These are phyloP conservation scores for Poecilus cupreus DNA, from an alignment of 2,888 invertebrate genomes.

Conservation along the genomic window DNA sequence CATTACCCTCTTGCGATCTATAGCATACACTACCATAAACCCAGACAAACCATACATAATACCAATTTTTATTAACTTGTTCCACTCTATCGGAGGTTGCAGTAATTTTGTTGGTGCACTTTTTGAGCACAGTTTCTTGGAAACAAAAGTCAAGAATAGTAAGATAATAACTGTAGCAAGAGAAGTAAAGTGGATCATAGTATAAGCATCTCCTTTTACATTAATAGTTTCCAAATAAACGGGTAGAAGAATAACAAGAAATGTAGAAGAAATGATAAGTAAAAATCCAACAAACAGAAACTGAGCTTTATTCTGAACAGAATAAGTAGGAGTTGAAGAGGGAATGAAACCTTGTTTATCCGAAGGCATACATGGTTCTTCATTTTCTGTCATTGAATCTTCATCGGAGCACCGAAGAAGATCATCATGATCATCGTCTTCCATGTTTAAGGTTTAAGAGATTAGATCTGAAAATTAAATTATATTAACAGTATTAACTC, in stretches of 20 bases:
- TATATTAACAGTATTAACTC: neutral
- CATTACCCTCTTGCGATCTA: conserved; percentile 75
- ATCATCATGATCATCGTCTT: conserved; percentile 70
- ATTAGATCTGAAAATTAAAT: conserved; percentile 7
- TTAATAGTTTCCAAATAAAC: conserved; percentile 73
- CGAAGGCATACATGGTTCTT: conserved; percentile 68
- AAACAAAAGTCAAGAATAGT: conserved; percentile 65
- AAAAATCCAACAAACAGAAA: conserved; percentile 72
- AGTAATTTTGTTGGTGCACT: conserved; percentile 66
- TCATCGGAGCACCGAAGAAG: conserved; percentile 69
- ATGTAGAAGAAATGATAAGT: conserved; percentile 73
- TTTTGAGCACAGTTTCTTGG: conserved; percentile 66
- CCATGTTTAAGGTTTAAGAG: conserved; percentile 60
- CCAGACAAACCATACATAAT: conserved; percentile 72
- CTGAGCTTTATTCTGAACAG: conserved; percentile 70
- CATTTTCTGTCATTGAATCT: conserved; percentile 70
- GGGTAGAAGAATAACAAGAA: conserved; percentile 74
- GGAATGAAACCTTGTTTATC: conserved; percentile 67
- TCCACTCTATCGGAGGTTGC: conserved; percentile 70
- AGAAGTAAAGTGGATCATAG: conserved; percentile 68
- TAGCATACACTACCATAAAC: conserved; percentile 73
- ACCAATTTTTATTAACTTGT: conserved; percentile 71
- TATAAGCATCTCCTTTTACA: conserved; percentile 68
- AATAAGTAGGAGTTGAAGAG: conserved; percentile 65
- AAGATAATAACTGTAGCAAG: conserved; percentile 66